Percentiles rank a stretch among this genome's conserved stretches.
phyloP scores from a whole-genome alignment of 2,888 invertebrate genomes.

The Formica aserva region DNA sequence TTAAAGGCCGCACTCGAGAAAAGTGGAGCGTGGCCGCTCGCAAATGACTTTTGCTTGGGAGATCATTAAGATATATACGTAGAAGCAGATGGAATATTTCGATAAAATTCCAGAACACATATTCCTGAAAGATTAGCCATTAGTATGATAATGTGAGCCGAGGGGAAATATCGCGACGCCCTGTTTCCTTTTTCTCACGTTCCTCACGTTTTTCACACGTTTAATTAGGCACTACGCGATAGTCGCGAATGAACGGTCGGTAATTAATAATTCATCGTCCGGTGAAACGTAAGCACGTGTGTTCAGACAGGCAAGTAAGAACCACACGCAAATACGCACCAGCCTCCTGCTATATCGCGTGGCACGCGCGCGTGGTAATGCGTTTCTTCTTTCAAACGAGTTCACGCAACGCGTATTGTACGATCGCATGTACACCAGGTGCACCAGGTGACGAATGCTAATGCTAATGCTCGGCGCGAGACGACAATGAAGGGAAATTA shows the following conservation, averaged over 20 bases:
- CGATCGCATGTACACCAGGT: slow-evolving; percentile 30
- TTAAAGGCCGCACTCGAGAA: slow-evolving; percentile 40
- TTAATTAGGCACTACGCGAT: slow-evolving; percentile 33
- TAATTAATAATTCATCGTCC: slow-evolving; percentile 73
- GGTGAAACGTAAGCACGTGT: slow-evolving; percentile 54
- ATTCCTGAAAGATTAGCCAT: not conserved
- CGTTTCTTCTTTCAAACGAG: slow-evolving; percentile 10
- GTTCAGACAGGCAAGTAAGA: slow-evolving; percentile 29
- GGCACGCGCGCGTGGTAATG: slow-evolving; percentile 33
- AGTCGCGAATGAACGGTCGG: slow-evolving; percentile 66
- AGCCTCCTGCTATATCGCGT: not conserved
- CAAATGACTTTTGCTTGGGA: slow-evolving; percentile 3
- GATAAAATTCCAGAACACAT: slow-evolving; percentile 16
- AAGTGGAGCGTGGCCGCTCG: slow-evolving; percentile 8
- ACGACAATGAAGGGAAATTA: slow-evolving; percentile 34
- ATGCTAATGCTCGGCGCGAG: slow-evolving; percentile 28
- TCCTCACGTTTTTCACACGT: not conserved
- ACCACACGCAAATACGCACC: slow-evolving; percentile 14
- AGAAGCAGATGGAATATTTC: not conserved
- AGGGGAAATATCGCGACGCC: not conserved
- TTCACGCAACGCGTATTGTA: not conserved
- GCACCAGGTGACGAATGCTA: slow-evolving; percentile 60
- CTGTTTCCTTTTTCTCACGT: not conserved
- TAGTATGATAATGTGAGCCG: not conserved
- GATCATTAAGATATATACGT: slow-evolving; percentile 31